Conservation (phyloP, 2,888 invertebrate genomes). For the Habrosyne pyritoides region DNA sequence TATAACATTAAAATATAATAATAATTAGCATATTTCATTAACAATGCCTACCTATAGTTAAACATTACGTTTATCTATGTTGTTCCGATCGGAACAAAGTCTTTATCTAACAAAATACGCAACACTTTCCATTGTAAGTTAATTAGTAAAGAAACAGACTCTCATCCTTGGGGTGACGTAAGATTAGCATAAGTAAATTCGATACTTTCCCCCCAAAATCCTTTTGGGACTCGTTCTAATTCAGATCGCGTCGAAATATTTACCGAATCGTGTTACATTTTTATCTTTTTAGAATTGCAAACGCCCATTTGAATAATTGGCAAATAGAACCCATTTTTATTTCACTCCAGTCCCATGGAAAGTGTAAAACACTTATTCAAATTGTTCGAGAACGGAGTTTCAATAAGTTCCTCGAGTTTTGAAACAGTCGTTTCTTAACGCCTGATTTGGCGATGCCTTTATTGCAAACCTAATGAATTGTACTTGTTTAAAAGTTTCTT, state of each 20-base stretch:
- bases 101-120: constrained; percentile 40
- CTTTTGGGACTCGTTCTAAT: constrained; percentile 59
- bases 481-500: constrained; percentile 68
- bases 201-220: constrained; percentile 58
- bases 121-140: constrained; percentile 53
- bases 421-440: constrained; percentile 45
- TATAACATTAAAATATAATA: no score
- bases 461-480: constrained; percentile 69
- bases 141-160: constrained; percentile 58
- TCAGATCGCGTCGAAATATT: constrained; percentile 58
- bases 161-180: constrained; percentile 67
- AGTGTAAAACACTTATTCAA: constrained; percentile 51
- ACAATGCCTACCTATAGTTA: no score
- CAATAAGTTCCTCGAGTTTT: constrained; percentile 42
- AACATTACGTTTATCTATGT: neutral
- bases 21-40: no score
- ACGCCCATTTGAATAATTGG: constrained; percentile 60
- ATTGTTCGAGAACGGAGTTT: constrained; percentile 42
- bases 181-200: constrained; percentile 77
- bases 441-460: constrained; percentile 58
- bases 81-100: constrained; percentile 15
- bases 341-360: constrained; percentile 32
- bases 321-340: constrained; percentile 53
- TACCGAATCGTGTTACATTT: constrained; percentile 57
- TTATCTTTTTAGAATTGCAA: constrained; percentile 55